Evolutionary conservation across 2,113 vertebrate genomes (phyloP).

Genomic region (Polypterus bichir): DNA sequence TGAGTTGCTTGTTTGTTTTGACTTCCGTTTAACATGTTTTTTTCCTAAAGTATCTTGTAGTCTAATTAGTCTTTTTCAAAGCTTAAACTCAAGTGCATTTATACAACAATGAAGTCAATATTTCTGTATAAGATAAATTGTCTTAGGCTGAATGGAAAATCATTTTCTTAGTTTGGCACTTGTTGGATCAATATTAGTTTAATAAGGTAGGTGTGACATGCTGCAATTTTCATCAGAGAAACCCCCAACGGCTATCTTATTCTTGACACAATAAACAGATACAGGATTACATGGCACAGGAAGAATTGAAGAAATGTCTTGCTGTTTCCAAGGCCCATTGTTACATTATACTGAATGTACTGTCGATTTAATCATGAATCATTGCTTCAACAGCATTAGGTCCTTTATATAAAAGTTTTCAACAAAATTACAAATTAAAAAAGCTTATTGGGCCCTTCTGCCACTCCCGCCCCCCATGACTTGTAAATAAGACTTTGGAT

Average conservation of each 20-base stretch:
- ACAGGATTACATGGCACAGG: too few relatives aligned
- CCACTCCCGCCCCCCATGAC: too few relatives aligned
- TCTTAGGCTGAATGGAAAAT: neutral
- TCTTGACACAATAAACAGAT: too few relatives aligned
- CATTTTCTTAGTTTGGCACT: neutral
- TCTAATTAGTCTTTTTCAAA: neutral
- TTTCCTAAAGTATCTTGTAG: too few relatives aligned
- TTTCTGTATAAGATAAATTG: neutral
- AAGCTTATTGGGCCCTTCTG: too few relatives aligned
- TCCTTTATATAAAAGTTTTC: too few relatives aligned
- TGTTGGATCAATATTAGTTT: neutral
- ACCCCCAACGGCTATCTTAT: neutral
- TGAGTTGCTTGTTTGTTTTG: too few relatives aligned
- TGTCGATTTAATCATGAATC: neutral
- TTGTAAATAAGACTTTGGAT: too few relatives aligned
- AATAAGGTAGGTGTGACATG: neutral
- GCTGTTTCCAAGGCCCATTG: too few relatives aligned
- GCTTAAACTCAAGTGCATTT: neutral
- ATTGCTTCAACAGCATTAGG: neutral
- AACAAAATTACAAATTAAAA: too few relatives aligned
- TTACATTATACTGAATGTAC: neutral
- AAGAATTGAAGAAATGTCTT: too few relatives aligned
- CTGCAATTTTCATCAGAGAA: neutral
- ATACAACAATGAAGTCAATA: neutral
- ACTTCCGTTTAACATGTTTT: too few relatives aligned